Base-by-base conservation (phyloP, 1,140 invertebrate species). In the Apolygus lucorum region DNA sequence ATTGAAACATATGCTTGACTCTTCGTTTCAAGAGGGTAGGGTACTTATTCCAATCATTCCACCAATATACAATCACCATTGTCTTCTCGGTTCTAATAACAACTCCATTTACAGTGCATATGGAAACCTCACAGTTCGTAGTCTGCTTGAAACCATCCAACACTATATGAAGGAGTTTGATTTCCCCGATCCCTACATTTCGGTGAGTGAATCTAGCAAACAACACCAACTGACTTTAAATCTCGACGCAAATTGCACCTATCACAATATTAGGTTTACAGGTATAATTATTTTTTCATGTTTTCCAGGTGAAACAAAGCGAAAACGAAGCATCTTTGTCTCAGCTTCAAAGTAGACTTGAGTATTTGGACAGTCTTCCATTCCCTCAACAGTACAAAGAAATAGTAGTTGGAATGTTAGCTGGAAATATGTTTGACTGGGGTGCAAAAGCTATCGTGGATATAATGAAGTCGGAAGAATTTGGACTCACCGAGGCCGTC, bases 401-500 rank as follows among this genome's bases (percentile, higher is more conserved):
- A 67, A 74, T 90, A 17, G 80, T 85, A 29, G 76, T 80, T 52
- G 86, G 87, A 17, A 77, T 90, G 52, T 76, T 92, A 42, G 84
- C 85, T 75, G 92, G 92, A 25, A 98, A 98, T 81, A 93, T 98
- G 79, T 98, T 98, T 82, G 96, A 98, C 79, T 98, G 95, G 93
- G 95, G 94, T 42, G 93, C 95, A 0, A 88, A 90, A 77, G 92
- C 93, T 77, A 89, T 96, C 13, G 87, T 90, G 11, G 83, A 85
- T 72, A 85, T 97, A 62, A 85, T 98, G 81, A 90, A 95, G 78
- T 82, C 81, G 11, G 79, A 82, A 26, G 81, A 84, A 68, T 92
- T 95, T 82, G 88, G 89, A 68, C 89, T 98, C 71, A 80, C 86
- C 76, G 87, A 94, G 76, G 95, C 94, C 1, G 82, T 89, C 73